phyloP scores from a whole-genome alignment of 2,888 invertebrate species.

The Clusia tigrina region DNA sequence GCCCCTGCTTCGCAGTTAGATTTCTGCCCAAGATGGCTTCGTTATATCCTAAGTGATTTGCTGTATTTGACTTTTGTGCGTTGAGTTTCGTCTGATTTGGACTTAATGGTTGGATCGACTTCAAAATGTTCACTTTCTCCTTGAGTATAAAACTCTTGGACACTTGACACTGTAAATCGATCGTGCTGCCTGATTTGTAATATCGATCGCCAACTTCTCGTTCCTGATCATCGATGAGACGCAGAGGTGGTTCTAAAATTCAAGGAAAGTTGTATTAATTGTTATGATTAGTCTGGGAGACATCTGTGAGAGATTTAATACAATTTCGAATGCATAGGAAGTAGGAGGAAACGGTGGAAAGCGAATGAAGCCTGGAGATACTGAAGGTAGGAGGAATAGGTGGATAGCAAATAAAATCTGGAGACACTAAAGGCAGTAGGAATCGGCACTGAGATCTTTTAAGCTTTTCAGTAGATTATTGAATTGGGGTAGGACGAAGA shows the following conservation, averaged over 20 bases:
- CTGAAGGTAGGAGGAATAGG: no score
- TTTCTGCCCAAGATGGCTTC: constrained; percentile 42
- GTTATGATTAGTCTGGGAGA: no score
- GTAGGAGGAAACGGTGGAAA: no score
- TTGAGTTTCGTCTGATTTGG: constrained; percentile 36
- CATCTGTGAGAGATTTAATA: no score
- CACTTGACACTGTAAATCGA: constrained; percentile 72
- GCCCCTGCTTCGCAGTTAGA: constrained; percentile 38
- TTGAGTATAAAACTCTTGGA: constrained; percentile 64
- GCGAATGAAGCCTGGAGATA: no score
- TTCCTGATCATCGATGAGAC: constrained; percentile 75
- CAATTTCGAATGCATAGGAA: no score
- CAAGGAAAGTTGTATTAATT: neutral
- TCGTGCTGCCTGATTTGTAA: constrained; percentile 78
- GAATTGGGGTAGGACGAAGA: no score
- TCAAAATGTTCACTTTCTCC: constrained; percentile 49
- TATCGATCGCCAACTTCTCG: constrained; percentile 76
- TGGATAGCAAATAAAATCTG: no score
- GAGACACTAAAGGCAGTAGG: no score
- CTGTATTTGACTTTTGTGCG: constrained; percentile 23
- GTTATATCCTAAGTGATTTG: constrained; percentile 27
- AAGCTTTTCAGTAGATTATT: no score
- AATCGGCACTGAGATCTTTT: no score
- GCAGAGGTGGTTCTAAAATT: constrained; percentile 73
- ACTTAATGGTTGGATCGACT: constrained; percentile 41